phyloP scores from a whole-genome alignment of 2,113 vertebrate genomes.

The Fulmarus glacialis region DNA sequence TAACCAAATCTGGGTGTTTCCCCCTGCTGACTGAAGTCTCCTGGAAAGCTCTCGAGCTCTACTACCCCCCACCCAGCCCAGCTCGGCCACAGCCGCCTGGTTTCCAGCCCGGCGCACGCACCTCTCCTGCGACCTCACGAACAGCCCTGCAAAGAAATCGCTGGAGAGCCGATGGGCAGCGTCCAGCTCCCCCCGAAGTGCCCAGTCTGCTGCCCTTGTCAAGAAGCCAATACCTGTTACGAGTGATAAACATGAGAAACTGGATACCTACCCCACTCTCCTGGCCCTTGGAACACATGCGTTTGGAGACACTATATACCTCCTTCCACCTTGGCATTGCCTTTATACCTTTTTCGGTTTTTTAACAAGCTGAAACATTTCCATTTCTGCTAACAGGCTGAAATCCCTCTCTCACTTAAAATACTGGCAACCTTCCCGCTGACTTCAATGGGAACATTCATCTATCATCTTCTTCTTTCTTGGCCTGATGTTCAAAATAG shows the following conservation, averaged over 20 bases:
- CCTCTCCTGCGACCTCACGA: not conserved
- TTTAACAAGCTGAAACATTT: not conserved
- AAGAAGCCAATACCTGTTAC: not conserved
- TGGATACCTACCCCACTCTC: not conserved
- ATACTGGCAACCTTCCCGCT: not conserved
- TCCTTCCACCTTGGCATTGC: not conserved
- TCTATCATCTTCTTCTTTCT: not conserved
- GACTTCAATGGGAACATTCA: not conserved
- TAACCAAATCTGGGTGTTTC: not conserved
- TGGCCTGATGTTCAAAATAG: not conserved
- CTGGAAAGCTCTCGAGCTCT: not conserved
- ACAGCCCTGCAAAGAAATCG: not conserved
- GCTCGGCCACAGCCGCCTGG: not conserved
- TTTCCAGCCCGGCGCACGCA: not conserved
- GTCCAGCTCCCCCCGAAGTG: not conserved
- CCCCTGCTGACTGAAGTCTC: not conserved
- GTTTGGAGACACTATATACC: not conserved
- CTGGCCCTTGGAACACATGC: not conserved
- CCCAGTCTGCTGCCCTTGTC: not conserved
- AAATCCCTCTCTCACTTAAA: not conserved
- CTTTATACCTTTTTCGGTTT: not conserved
- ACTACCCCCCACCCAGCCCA: fast-evolving
- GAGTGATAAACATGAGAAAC: not conserved
- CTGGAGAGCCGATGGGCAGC: not conserved
- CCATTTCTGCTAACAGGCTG: not conserved